Base-by-base conservation (phyloP, 2,113 vertebrate genomes). In the Crypturellus undulatus region DNA sequence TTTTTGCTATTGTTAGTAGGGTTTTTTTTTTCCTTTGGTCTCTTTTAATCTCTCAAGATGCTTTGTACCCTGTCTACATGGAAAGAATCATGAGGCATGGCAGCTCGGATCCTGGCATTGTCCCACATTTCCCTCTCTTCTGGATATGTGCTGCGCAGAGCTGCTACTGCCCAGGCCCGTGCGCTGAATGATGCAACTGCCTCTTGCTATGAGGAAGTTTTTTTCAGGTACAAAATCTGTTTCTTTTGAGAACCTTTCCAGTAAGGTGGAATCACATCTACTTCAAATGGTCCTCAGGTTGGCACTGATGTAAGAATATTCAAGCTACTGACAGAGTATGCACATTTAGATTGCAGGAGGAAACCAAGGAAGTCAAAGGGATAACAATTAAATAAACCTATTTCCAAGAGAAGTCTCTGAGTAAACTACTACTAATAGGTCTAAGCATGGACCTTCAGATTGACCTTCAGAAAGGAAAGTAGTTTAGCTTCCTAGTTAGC, bases 181-280 rank as follows among this genome's bases (percentile, higher is more conserved):
- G 71, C 40, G 75, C 82, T 62, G 22, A 94, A 32, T 0, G 0
- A 45, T 52, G 59, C 36, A 42, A 10, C 54, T 73, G 54, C 49
- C 63, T 94, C 56, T 77, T 85, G 40, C 85, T 95, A 3, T 79
- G 49, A 43, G 0, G 0, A 85, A 69, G 63, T 19, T 51, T 28
- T 93, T 68, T 82, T 82, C 71, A 69, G 75, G 34, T 24, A 2
- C 20, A 5, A 14, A 11, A 15, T 52, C 68, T 89, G 59, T 65
- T 83, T 93, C 77, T 84, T 36, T 56, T 70, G 83, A 91, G 59
- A 87, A 68, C 11, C 45, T 79, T 91, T 87, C 40, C 68, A 58
- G 47, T 79, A 49, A 79, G 91, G 85, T 54, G 68, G 40, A 94
- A 42, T 59, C 71, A 58, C 43, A 8, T 58, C 62, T 36, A n/a